These are phyloP conservation scores for Dendrophyllia cribrosa DNA, from an alignment of 64 coral and sea anemone species.

Conservation along the genomic window DNA sequence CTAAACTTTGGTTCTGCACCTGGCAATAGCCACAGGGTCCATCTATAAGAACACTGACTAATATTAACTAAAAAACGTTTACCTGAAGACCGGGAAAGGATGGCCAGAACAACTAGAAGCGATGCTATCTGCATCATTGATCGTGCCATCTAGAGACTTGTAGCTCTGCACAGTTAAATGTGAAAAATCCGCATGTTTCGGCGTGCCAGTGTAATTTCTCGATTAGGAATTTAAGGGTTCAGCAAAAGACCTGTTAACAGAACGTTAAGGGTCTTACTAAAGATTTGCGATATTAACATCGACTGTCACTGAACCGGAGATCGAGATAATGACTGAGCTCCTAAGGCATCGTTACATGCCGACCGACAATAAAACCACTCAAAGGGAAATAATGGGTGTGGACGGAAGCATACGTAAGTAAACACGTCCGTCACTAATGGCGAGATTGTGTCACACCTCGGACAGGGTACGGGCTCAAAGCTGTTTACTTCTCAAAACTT, in stretches of 20 bases:
- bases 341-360: not conserved
- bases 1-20: too few relatives aligned
- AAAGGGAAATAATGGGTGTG: not conserved
- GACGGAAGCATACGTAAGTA: constrained; percentile 32
- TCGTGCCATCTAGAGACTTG: not conserved
- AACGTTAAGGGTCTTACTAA: not conserved
- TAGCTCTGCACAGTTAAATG: too few relatives aligned
- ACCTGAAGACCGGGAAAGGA: not conserved
- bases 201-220: too few relatives aligned
- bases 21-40: not conserved
- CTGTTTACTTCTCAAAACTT: too few relatives aligned
- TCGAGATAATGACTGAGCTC: not conserved
- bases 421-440: constrained; percentile 9
- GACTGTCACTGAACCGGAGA: not conserved
- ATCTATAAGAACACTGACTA: not conserved
- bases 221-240: not conserved
- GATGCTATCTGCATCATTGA: not conserved
- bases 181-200: too few relatives aligned
- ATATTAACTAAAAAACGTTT: not conserved
- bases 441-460: not conserved
- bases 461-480: not conserved
- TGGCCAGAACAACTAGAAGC: not conserved
- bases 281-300: not conserved
- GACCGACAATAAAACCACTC: not conserved
- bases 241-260: not conserved